phyloP scores from a whole-genome alignment of 2,888 invertebrate species.

The Troides helena region DNA sequence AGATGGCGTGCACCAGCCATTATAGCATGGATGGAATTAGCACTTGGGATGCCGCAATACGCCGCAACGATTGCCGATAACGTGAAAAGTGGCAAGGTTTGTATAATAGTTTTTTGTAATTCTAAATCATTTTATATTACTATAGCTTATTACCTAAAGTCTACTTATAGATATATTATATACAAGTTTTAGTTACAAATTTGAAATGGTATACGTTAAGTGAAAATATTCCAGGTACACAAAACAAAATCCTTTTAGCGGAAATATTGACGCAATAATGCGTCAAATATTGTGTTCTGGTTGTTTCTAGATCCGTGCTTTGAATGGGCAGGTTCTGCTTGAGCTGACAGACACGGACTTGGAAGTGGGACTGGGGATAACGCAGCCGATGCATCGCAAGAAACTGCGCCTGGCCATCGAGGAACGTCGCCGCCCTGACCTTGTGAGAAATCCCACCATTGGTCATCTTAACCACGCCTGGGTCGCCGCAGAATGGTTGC shows the following conservation, averaged over 20 bases:
- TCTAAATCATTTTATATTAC: not conserved
- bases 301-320: slow-evolving; percentile 85
- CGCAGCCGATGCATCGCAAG: slow-evolving; percentile 95
- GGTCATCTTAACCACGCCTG: slow-evolving; percentile 94
- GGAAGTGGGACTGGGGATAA: slow-evolving; percentile 93
- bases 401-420: slow-evolving; percentile 96
- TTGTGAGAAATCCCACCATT: slow-evolving; percentile 92
- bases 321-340: slow-evolving; percentile 90
- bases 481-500: slow-evolving; percentile 96
- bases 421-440: slow-evolving; percentile 92
- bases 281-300: slow-evolving; percentile 81
- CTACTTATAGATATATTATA: not conserved
- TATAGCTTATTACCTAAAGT: not conserved
- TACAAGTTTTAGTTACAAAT: not conserved
- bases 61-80: slow-evolving; percentile 94
- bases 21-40: slow-evolving; percentile 95
- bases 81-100: slow-evolving; percentile 96
- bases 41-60: slow-evolving; percentile 96
- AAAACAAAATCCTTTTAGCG: slow-evolving; percentile 18
- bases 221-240: slow-evolving; percentile 13
- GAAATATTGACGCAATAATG: slow-evolving; percentile 68
- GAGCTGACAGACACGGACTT: slow-evolving; percentile 95
- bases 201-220: not conserved
- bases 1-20: slow-evolving; percentile 96
- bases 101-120: slow-evolving; percentile 18